Evolutionary conservation across 2,797 vertebrate species (phyloP).

Genomic region (Ambastaia sidthimunki): DNA sequence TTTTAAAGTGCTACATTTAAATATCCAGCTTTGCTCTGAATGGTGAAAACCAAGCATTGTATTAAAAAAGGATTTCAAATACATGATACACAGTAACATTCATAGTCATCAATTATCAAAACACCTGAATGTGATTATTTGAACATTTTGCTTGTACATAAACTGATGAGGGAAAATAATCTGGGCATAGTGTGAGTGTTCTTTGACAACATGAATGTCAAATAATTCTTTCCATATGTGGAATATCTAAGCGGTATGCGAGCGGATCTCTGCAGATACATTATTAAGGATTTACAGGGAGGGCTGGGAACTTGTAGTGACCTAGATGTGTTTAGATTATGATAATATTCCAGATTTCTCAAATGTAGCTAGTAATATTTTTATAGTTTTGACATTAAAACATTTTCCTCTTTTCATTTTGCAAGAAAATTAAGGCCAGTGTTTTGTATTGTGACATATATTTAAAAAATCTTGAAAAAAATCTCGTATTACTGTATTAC

Average conservation of each 20-base stretch:
- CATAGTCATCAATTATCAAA: slow-evolving; percentile 2
- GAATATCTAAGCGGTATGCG: background rate
- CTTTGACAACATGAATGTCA: slow-evolving; percentile 30
- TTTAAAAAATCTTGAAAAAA: too few relatives aligned
- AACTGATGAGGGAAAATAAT: slow-evolving; percentile 6
- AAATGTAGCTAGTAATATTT: background rate
- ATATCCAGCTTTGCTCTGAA: background rate
- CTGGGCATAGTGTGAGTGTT: background rate
- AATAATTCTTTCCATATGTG: background rate
- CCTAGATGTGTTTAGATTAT: slow-evolving; percentile 33
- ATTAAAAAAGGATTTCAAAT: background rate
- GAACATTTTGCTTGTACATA: slow-evolving; percentile 18
- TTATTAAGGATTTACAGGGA: slow-evolving; percentile 56
- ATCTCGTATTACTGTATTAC: background rate
- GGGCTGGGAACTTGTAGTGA: slow-evolving; percentile 12
- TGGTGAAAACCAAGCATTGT: background rate
- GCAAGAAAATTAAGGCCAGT: background rate
- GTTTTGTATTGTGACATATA: background rate
- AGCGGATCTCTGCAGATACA: slow-evolving; percentile 33
- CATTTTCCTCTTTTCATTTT: too few relatives aligned
- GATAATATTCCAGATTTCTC: slow-evolving; percentile 60
- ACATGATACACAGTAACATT: slow-evolving; percentile 14
- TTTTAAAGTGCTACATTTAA: slow-evolving; percentile 39
- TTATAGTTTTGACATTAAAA: background rate
- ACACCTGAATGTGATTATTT: background rate